Evolutionary conservation across 2,797 vertebrate species (phyloP), one percentile per base, ranked within the genome.

Genomic region (Hemibagrus guttatus): DNA sequence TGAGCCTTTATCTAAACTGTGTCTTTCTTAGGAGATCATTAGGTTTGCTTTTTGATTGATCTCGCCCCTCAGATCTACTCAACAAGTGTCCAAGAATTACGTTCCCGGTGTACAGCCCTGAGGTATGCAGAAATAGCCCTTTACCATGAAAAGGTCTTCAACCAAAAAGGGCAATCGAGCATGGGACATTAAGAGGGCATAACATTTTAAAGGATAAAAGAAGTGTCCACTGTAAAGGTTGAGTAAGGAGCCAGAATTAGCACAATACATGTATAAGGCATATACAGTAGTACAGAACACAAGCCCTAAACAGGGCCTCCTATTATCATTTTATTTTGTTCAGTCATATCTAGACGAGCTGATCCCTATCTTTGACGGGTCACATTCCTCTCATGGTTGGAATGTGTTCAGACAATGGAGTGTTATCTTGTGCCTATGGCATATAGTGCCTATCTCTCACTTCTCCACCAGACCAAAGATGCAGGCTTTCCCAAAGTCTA

Each of bases 301-400:
- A 79, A 35, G 11, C 1, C 12, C 11, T 56, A 26, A 28, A 39
- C 39, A 80, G 4, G 11, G 49, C 6, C 31, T 42, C 6, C 12
- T 39, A 23, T 12, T 19, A 39, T 31, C 56, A 14, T 59, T 13
- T 42, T 28, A 61, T 26, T 1, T 19, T 28, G 16, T 68, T 56
- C 35, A 68, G 23, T 56, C 69, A 23, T 4, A 69, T 42, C 68
- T 64, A 64, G 4, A n/a, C 52, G 0, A n/a, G 61, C 28, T 69
- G 83, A 88, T 85, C 87, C 49, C 69, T 75, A 91, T 92, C 87
- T 91, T 92, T 93, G 85, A 92, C 66, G 85, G 87, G 69, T 66
- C 88, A 91, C 87, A 92, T 76, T 90, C 88, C 88, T 87, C n/a
- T 68, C 86, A 84, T 66, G 85, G 89, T 90, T 92, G 93, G 93